phyloP scores from a whole-genome alignment of 2,113 vertebrate genomes.

The Rissa tridactyla region DNA sequence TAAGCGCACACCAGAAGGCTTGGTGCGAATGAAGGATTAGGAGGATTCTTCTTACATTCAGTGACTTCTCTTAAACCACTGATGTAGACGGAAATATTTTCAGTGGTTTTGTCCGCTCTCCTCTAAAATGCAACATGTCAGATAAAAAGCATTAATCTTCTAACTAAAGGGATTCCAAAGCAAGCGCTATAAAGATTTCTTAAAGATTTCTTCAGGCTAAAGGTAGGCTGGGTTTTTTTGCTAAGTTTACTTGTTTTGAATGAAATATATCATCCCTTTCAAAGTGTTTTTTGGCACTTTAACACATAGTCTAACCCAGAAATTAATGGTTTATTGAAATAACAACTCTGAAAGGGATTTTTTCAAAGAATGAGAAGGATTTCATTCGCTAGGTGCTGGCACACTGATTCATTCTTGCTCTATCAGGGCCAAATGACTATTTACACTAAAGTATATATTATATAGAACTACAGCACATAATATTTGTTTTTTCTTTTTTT shows the following conservation, averaged over 20 bases:
- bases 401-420: not conserved
- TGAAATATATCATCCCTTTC: not conserved
- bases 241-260: not conserved
- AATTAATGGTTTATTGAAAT: slow-evolving; percentile 22
- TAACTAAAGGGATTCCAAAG: not conserved
- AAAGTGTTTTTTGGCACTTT: slow-evolving; percentile 1
- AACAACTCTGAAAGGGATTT: not conserved
- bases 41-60: not conserved
- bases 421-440: not conserved
- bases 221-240: not conserved
- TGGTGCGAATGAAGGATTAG: not conserved
- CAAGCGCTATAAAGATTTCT: not conserved
- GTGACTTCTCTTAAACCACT: not conserved
- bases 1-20: not conserved
- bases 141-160: not conserved
- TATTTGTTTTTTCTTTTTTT: not conserved
- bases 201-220: slow-evolving; percentile 5
- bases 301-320: not conserved
- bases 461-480: not conserved
- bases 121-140: not conserved
- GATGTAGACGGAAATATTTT: not conserved
- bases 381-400: not conserved
- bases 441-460: not conserved
- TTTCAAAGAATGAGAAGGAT: not conserved
- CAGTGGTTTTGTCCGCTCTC: not conserved